These are phyloP conservation scores for Bradysia coprophila DNA, from an alignment of 1,140 invertebrate genomes.

Conservation along the genomic window DNA sequence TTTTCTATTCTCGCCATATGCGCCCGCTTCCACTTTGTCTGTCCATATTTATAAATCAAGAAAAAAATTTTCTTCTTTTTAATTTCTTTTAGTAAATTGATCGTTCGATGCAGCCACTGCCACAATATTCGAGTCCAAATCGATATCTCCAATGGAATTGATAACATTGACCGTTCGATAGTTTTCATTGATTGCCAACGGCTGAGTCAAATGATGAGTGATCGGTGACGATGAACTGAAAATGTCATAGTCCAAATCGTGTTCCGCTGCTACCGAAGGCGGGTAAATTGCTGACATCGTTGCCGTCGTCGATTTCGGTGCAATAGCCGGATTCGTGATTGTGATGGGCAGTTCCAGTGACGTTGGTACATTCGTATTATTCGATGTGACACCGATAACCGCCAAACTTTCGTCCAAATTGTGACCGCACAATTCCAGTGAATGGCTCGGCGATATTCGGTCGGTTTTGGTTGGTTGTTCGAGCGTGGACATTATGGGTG, in stretches of 20 bases:
- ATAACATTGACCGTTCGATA: no score
- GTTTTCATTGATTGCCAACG: no score
- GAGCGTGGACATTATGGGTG: slow-evolving; percentile 55
- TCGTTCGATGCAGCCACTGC: no score
- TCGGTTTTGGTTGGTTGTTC: slow-evolving; percentile 38
- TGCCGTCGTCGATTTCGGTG: slow-evolving; percentile 22
- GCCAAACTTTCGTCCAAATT: slow-evolving; percentile 33
- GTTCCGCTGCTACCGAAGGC: background rate
- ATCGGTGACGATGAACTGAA: background rate
- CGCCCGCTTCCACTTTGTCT: no score
- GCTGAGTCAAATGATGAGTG: background rate
- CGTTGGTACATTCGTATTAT: slow-evolving; percentile 28
- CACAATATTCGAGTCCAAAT: no score
- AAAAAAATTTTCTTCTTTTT: no score
- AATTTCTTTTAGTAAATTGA: no score
- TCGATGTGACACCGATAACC: slow-evolving; percentile 30
- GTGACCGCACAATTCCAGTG: slow-evolving; percentile 7
- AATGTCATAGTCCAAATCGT: background rate
- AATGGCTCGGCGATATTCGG: background rate
- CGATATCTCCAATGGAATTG: no score
- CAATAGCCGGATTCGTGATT: slow-evolving; percentile 44
- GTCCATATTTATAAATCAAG: no score
- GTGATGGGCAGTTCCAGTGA: slow-evolving; percentile 48
- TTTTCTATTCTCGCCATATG: no score
- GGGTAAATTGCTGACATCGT: background rate